Base-by-base conservation (phyloP, 2,888 invertebrate species). In the Gymnocheta viridis region DNA sequence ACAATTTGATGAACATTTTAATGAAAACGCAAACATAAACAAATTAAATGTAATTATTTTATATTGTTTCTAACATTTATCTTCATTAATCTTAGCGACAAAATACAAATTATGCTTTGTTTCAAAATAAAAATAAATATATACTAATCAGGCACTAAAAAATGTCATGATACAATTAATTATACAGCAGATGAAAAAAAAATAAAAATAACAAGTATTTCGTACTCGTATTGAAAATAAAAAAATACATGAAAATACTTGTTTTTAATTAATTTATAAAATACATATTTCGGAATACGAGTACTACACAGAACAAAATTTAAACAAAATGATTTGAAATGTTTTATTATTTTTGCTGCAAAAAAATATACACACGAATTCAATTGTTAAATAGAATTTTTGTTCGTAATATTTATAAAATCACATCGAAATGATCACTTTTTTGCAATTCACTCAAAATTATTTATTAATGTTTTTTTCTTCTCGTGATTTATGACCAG, bases 401-500 rank as follows among this genome's bases (percentile, higher is more conserved):
- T 32, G 4, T n/a, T 19, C 24, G n/a, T 29, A 24, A 54, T 44
- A 72, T 47, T 69, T 49, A 47, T 41, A 24, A 44, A 70, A 44
- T 22, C 22, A 44, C 44, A 58, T 32, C 9, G 14, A 58, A 5
- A 56, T 22, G 19, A 49, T 22, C 32, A 22, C 9, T 47, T 66
- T 70, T 54, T 51, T 14, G 10, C 51, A 54, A 67, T 27, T 41
- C 41, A 44, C 32, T 58, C 56, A 32, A 7, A 22, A 44, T 32
- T 69, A 69, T 5, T 54, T 12, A 29, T 17, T 56, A 27, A 56
- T 17, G n/a, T 19, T 29, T 56, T 58, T 29, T 29, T 58, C 9
- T n/a, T 58, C 9, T n/a, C 14, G 51, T 51, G 47, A 69, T 60
- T 72, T 60, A 58, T 58, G 58, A 29, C 29, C 58, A 35, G n/a